A percentile compares a stretch with the other conserved stretches of the same genome.
These are phyloP conservation scores for Scomberomorus guttatus DNA, from an alignment of 2,797 vertebrate species.

Conservation along the genomic window DNA sequence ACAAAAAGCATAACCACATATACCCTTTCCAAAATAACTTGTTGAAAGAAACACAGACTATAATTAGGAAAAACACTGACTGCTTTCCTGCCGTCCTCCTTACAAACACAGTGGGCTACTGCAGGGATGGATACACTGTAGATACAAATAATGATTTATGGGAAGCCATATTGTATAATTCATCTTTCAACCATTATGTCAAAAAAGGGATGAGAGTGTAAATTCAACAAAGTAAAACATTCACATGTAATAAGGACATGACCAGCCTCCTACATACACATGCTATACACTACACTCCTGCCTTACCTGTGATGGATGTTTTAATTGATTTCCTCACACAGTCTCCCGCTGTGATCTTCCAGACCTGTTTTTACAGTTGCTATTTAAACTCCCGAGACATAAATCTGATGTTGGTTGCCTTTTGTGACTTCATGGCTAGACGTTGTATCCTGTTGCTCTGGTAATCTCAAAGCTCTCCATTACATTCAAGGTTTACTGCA, in stretches of 20 bases:
- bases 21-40: neutral
- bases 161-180: neutral
- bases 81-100: neutral
- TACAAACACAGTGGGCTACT: neutral
- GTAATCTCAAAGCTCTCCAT: slow-evolving; percentile 20
- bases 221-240: neutral
- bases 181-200: neutral
- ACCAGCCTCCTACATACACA: too few species aligned
- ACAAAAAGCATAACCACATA: neutral
- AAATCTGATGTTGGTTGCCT: neutral
- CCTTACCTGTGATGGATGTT: neutral
- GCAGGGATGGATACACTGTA: neutral
- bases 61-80: neutral
- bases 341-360: neutral
- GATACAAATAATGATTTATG: neutral
- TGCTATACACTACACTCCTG: neutral
- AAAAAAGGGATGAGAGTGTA: neutral
- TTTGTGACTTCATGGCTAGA: slow-evolving; percentile 1
- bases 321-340: neutral
- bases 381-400: neutral
- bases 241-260: neutral
- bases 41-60: neutral
- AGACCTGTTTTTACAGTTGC: neutral
- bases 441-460: neutral
- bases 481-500: slow-evolving; percentile 31